Conservation (phyloP, 2,113 vertebrate genomes). For the Dermatemys mawii region DNA sequence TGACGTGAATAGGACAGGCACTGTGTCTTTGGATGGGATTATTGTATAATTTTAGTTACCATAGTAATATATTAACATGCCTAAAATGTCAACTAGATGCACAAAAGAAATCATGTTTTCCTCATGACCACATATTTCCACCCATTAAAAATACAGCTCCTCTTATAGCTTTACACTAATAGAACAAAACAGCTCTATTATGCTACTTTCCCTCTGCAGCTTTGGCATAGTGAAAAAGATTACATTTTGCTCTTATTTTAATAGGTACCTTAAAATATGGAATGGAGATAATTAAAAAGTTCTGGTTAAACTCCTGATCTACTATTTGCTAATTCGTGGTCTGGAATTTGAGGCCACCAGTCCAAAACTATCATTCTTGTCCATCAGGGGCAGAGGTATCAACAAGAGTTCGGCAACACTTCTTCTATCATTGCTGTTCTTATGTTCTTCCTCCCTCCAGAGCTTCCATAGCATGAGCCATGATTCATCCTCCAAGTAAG, state of each 20-base stretch:
- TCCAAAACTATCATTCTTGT: neutral
- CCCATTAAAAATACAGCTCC: neutral
- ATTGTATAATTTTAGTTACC: neutral
- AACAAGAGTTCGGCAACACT: slow-evolving; percentile 7
- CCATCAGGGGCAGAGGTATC: neutral
- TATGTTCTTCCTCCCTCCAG: neutral
- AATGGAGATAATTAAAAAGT: neutral
- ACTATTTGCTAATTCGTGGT: neutral
- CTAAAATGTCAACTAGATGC: neutral
- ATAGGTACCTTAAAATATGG: neutral
- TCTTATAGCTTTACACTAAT: neutral
- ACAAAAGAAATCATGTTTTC: neutral
- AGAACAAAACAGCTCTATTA: neutral
- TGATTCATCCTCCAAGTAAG: slow-evolving; percentile 11
- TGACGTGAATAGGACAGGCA: neutral
- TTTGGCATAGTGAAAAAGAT: neutral
- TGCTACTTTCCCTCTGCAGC: neutral
- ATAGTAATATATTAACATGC: neutral
- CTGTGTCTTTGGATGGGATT: neutral
- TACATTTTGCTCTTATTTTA: neutral
- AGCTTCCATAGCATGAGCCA: slow-evolving; percentile 2
- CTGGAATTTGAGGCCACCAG: neutral
- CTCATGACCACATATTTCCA: neutral
- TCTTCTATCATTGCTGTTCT: neutral
- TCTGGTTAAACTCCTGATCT: neutral